Base-by-base conservation (phyloP, 2,797 vertebrate species). In the Huso huso region DNA sequence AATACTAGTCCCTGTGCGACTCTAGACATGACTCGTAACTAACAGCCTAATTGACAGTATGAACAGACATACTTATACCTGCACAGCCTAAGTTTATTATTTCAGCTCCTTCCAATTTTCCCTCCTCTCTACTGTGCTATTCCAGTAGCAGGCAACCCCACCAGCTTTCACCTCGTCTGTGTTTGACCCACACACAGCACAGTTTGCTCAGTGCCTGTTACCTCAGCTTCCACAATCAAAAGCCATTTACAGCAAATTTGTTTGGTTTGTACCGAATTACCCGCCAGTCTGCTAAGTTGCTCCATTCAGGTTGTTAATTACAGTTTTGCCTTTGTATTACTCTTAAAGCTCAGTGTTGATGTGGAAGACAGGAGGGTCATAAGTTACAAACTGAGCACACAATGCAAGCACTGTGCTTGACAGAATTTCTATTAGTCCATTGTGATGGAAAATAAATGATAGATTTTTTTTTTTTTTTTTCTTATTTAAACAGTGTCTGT, bases 381-480 rank as follows among this genome's bases (percentile, higher is more conserved):
- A 37, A 61, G 51, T 68, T 63, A 69, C 70, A 71, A 23, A 74
- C 68, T 76, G 12, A 62, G 71, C 55, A 73, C 77, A 74, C 70
- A 79, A 70, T 62, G 37, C 48, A 50, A 11, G 48, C 61, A 60
- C 51, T 63, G 70, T 67, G 61, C 72, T 55, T 66, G 67, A 70
- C 74, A 76, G 70, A 74, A 63, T 65, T 66, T 66, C 51, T 81
- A 69, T 84, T 77, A 74, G 77, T 74, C 80, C 74, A 79, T 87
- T 81, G 81, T 85, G 78, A 83, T 77, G 75, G 80, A 76, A 83
- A 87, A 85, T 81, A 81, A 78, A 80, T 58, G 70, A 75, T 71
- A 73, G 69, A 75, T 79, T 70, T 72, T 74, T 78, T 73, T 72
- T 74, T 72, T n/a, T 81, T 66, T 62, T 68, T 70, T 68, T 66